Evolutionary conservation across 2,113 vertebrate genomes (phyloP), one percentile per base, ranked within the genome.

Genomic region (Xyrauchen texanus): DNA sequence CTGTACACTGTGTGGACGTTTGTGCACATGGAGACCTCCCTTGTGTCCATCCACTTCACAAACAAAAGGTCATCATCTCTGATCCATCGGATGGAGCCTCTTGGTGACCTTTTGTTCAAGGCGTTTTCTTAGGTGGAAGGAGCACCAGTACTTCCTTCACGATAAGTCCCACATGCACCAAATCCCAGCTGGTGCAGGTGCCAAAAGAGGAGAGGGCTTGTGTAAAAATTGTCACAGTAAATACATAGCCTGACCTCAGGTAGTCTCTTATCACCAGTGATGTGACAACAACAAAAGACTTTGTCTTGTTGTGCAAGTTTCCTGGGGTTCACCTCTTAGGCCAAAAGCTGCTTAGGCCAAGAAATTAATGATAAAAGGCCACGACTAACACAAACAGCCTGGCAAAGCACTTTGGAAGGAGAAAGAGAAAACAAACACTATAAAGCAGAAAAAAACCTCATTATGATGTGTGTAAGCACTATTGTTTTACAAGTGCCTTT

Each of bases 11-110:
- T 34, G 60, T 62, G 60, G 16, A 34, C 16, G 21, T 8, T 62
- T 62, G 8, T 62, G 60, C 16, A 62, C 60, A 62, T 62, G 60
- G 60, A 10, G 60, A 62, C 60, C 16, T 34, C 60, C 8, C 16
- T 62, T 62, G 16, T 62, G 58, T 62, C 60, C 60, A 62, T 62
- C 60, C 16, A 62, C 16, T 62, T 62, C 21, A 34, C 21, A 34
- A 61, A 61, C 60, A 61, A 34, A 61, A 34, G 60, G 16, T 21
- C 60, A 34, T 34, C 15, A 8, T 21, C 15, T 62, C 16, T 34
- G 16, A 62, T 10, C 4, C 58, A 62, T 7, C 4, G 1, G 21
- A 34, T 55, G 57, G 57, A 58, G 57, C 57, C 57, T n/a, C 57
- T 58, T 58, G 57, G n/a, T 58, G 57, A 58, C n/a, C 57, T 58